These are phyloP conservation scores for Toxonevra muliebris DNA, from an alignment of 2,888 invertebrate genomes.

Conservation along the genomic window DNA sequence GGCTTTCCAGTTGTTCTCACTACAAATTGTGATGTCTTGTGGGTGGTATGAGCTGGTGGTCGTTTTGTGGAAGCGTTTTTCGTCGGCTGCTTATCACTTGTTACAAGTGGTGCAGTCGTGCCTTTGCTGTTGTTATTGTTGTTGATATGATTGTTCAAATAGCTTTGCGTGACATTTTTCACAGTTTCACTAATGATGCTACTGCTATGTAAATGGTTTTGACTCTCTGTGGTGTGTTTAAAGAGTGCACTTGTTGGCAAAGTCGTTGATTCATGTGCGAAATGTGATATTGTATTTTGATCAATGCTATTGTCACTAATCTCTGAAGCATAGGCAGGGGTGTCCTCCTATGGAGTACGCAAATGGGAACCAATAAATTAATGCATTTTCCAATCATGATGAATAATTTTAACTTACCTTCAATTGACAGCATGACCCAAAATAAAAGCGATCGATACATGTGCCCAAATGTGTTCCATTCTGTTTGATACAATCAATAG, in stretches of 20 bases:
- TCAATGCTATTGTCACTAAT: constrained; percentile 65
- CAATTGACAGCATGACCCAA: constrained; percentile 90
- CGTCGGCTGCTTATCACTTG: constrained; percentile 22
- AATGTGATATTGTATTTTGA: constrained; percentile 64
- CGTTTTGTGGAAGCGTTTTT: constrained; percentile 23
- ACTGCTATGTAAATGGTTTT: constrained; percentile 26
- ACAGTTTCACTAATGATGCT: constrained; percentile 44
- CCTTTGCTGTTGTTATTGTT: constrained; percentile 34
- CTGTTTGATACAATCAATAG: constrained; percentile 88
- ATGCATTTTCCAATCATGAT: neutral
- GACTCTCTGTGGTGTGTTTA: constrained; percentile 54
- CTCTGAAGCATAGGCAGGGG: constrained; percentile 57
- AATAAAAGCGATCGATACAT: constrained; percentile 92
- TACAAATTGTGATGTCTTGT: constrained; percentile 58
- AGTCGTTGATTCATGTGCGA: constrained; percentile 61
- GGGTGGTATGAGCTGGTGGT: constrained; percentile 53
- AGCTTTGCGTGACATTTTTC: constrained; percentile 54
- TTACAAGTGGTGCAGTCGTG: constrained; percentile 19
- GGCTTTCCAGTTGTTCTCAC: constrained; percentile 56
- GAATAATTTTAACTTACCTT: constrained; percentile 60
- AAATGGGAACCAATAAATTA: neutral
- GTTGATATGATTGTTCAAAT: constrained; percentile 31
- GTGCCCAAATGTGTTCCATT: constrained; percentile 92
- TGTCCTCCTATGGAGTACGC: constrained; percentile 45
- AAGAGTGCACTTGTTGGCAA: constrained; percentile 57